These are phyloP conservation scores for Eidolon dupreanum DNA, from an alignment of 2,797 vertebrate genomes.

Conservation along the genomic window DNA sequence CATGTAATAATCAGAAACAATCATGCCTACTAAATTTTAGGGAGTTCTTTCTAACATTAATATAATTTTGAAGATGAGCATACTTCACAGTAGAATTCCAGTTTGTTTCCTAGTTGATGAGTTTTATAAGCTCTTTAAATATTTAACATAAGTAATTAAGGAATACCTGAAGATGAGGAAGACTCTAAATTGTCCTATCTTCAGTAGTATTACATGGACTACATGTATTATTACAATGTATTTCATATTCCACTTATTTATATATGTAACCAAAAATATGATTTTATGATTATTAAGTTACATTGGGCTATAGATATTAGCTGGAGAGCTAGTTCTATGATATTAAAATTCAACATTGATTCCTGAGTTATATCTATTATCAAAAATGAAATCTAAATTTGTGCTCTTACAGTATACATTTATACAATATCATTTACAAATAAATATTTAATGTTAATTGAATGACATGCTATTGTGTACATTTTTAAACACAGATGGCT, in stretches of 20 bases:
- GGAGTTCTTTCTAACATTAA: constrained; percentile 6
- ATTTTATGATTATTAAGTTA: constrained; percentile 18
- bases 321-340: neutral
- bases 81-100: neutral
- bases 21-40: neutral
- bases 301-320: neutral
- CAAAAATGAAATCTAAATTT: constrained; percentile 64
- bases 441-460: constrained; percentile 72
- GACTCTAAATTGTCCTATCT: neutral
- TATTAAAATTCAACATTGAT: constrained; percentile 43
- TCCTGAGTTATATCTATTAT: constrained; percentile 29
- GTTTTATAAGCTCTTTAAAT: neutral
- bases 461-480: neutral
- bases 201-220: neutral
- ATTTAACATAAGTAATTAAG: neutral
- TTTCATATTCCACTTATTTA: neutral
- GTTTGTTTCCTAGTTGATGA: neutral
- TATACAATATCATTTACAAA: constrained; percentile 65
- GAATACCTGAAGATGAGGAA: neutral
- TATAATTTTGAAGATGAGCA: neutral
- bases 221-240: neutral
- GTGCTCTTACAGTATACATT: constrained; percentile 55
- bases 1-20: neutral
- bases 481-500: constrained; percentile 40
- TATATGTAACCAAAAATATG: constrained; percentile 19